A percentile compares a stretch with the other conserved stretches of the same genome.
These are phyloP conservation scores for Trileptium ribeirensis DNA, from an alignment of 2,888 invertebrate species.

Conservation along the genomic window DNA sequence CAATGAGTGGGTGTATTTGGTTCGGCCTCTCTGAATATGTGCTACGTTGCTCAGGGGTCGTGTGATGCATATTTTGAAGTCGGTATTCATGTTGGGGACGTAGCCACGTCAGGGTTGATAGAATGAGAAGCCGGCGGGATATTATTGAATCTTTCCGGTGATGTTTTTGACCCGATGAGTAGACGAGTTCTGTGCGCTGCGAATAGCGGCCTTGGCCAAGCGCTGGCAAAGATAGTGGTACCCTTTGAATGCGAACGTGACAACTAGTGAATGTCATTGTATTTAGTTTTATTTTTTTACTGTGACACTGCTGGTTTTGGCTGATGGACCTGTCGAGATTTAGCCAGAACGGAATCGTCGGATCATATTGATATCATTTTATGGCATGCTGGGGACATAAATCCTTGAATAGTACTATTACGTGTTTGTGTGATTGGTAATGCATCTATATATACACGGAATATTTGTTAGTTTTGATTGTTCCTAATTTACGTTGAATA, in stretches of 20 bases:
- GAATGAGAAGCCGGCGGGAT: conserved; percentile 88
- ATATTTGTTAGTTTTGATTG: too few relatives aligned
- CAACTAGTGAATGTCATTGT: too few relatives aligned
- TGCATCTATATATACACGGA: too few relatives aligned
- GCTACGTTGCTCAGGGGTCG: conserved; percentile 80
- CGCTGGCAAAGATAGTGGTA: conserved; percentile 52
- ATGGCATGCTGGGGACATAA: too few relatives aligned
- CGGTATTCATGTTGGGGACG: conserved; percentile 90
- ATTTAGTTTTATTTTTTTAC: too few relatives aligned
- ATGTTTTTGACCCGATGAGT: conserved; percentile 70
- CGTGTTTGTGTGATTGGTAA: too few relatives aligned
- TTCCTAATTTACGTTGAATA: too few relatives aligned
- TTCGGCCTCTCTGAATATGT: conserved; percentile 87
- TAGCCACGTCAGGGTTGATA: conserved; percentile 74
- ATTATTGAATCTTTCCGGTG: conserved; percentile 75
- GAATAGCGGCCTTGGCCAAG: conserved; percentile 65
- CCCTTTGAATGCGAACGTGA: neutral
- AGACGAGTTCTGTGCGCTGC: conserved; percentile 73
- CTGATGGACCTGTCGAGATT: too few relatives aligned
- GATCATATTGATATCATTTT: too few relatives aligned
- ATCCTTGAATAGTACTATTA: too few relatives aligned
- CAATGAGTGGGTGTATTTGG: conserved; percentile 59
- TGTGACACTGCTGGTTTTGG: too few relatives aligned
- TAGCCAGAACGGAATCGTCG: too few relatives aligned
- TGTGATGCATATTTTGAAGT: conserved; percentile 67